Evolutionary conservation across 2,797 vertebrate species (phyloP).

Genomic region (Lithobates sylvaticus): DNA sequence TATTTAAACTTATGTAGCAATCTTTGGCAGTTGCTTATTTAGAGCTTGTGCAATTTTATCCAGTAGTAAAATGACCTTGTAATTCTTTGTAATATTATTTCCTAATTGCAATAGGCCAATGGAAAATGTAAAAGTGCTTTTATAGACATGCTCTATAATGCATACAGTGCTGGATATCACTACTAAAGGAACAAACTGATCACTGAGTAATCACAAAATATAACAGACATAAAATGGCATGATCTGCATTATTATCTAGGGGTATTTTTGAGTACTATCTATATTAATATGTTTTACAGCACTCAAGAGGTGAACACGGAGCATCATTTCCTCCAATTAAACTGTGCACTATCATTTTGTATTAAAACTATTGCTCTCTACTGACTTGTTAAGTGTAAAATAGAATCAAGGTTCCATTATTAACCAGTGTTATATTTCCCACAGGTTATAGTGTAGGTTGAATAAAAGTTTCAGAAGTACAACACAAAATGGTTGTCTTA

Average conservation of each 20-base stretch:
- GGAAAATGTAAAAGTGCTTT: slow-evolving; percentile 2
- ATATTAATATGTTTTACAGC: slow-evolving; percentile 53
- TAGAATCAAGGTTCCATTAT: slow-evolving; percentile 52
- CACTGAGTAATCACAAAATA: slow-evolving; percentile 40
- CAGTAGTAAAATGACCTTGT: slow-evolving; percentile 39
- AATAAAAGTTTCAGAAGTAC: slow-evolving; percentile 16
- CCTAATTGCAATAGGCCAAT: neutral
- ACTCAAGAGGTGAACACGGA: slow-evolving; percentile 52
- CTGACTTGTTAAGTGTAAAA: slow-evolving; percentile 54
- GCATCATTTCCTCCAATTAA: slow-evolving; percentile 60
- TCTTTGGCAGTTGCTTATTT: slow-evolving; percentile 1
- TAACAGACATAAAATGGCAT: slow-evolving; percentile 43
- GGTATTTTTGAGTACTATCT: slow-evolving; percentile 5
- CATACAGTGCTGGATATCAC: neutral
- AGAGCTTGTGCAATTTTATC: neutral
- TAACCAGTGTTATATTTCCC: slow-evolving; percentile 51
- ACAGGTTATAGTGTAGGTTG: slow-evolving; percentile 46
- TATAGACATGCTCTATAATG: neutral
- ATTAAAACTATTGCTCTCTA: slow-evolving; percentile 59
- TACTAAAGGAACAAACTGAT: slow-evolving; percentile 14
- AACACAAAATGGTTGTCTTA: neutral
- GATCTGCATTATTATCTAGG: slow-evolving; percentile 41
- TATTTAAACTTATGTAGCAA: neutral
- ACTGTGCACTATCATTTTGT: slow-evolving; percentile 49
- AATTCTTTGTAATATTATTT: slow-evolving; percentile 8